Evolutionary conservation across 2,113 vertebrate species (phyloP), one percentile per base, ranked within the genome.

Genomic region (Pygathrix nemaeus): DNA sequence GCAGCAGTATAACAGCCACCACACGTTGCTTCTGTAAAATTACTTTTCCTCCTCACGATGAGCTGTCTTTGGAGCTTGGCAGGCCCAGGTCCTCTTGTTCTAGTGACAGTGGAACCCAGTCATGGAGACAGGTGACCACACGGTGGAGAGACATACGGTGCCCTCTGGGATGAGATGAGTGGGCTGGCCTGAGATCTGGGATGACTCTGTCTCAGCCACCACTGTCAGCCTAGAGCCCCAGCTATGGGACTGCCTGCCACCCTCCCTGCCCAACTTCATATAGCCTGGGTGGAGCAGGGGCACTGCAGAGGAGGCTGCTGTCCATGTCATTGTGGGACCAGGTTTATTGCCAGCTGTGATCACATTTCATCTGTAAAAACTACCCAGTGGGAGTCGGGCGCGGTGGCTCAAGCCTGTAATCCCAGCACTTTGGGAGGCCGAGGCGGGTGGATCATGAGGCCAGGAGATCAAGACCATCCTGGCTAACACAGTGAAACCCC

Each of bases 81-180:
- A 20, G 23, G 25, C 5, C 23, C 32, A 5, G 27, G 35, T 8
- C 43, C 25, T 21, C 79, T n/a, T 8, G 23, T 84, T 38, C 27
- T 13, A 4, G n/a, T 2, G 0, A 76, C 4, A 7, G 21, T 12
- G 8, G 75, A 21, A 23, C 61, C 11, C 8, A 1, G 6, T 27
- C 25, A 7, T 1, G 0, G 12, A 35, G 45, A 70, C 73, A 11
- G 0, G 20, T 9, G 52, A 38, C 17, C 61, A 1, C 1, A 0
- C 1, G n/a, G 30, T 2, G 0, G 14, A 32, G 75, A n/a, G n/a
- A n/a, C 18, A 1, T 45, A 2, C 6, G 12, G 5, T 25, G 35
- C 17, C 50, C 4, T 9, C 6, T n/a, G 40, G 72, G 27, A 6
- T 0, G 0, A 66, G 79, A 57, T 6, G 13, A 16, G 16, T 3